Evolutionary conservation across 2,113 vertebrate species (phyloP), one percentile per base, ranked within the genome.

Genomic region (Corythornis cristatus): DNA sequence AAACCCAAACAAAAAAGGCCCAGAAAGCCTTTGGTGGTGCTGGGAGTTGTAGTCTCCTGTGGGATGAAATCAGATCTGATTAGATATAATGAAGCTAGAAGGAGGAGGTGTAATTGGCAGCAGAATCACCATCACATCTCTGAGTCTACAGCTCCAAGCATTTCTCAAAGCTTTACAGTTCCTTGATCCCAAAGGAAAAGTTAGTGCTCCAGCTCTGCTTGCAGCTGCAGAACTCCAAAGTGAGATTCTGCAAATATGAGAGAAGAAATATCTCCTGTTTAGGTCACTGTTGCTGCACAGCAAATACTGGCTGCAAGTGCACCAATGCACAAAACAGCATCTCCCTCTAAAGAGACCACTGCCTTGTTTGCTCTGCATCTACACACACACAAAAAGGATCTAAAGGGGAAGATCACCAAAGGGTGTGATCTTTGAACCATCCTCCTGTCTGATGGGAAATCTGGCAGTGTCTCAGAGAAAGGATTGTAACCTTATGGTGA

Each of bases 181-280:
- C 81, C 89, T 92, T 93, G 73, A 83, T 96, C 82, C 82, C 71
- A 79, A 80, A 88, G 83, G 86, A 84, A 87, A 70, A 5, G 2
- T 65, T 16, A 79, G 75, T 46, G 74, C 81, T 85, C 70, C n/a
- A 82, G 81, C 88, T 91, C 66, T 73, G 50, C 83, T 43, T 84
- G 81, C 77, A 83, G 53, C 33, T 68, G 76, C 75, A 74, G 57
- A 91, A 85, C 33, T 70, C 88, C 35, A 28, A 70, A 72, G 68
- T 42, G 53, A 94, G 62, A 82, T n/a, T 88, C 77, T 87, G 45
- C 50, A 93, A 87, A 93, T 19, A 58, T 5, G 15, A 16, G 40
- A 56, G 28, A 82, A 70, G 42, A 86, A 89, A 40, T 51, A 70
- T 20, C 50, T 79, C 50, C 71, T 76, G 37, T 50, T 84, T 26